A percentile compares a stretch with the other conserved stretches of the same genome.
Conservation (phyloP, 2,797 vertebrate genomes). For the Geotrypetes seraphini region DNA sequence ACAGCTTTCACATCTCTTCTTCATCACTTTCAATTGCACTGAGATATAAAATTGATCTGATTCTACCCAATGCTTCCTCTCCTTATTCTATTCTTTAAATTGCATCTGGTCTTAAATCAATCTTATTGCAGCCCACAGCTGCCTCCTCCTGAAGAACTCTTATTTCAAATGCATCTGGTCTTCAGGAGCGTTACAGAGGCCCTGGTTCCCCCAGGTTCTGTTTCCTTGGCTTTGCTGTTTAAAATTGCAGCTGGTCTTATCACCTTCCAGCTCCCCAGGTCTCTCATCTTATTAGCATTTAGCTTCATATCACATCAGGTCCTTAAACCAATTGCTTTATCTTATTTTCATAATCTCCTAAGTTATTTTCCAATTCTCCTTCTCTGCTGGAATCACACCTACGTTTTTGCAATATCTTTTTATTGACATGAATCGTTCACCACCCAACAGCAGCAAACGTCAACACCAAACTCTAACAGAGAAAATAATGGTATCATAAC, state of each 20-base stretch:
- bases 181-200: neutral
- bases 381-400: neutral
- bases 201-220: neutral
- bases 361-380: neutral
- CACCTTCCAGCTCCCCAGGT: neutral
- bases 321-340: slow-evolving; percentile 7
- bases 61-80: slow-evolving; percentile 15
- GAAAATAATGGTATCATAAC: neutral
- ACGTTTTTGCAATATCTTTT: neutral
- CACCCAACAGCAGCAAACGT: neutral
- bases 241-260: neutral
- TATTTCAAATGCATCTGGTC: slow-evolving; percentile 5
- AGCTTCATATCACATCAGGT: slow-evolving; percentile 1
- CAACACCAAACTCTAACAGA: neutral
- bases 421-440: neutral
- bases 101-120: slow-evolving; percentile 26
- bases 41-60: slow-evolving; percentile 33
- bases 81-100: slow-evolving; percentile 31
- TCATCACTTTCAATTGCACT: slow-evolving; percentile 29
- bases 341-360: neutral
- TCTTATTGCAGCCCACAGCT: slow-evolving; percentile 8
- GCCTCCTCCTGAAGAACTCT: slow-evolving; percentile 6
- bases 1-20: neutral
- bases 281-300: neutral
- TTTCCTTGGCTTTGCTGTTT: slow-evolving; percentile 2